Evolutionary conservation across 2,113 vertebrate genomes (phyloP), one percentile per base, ranked within the genome.

Genomic region (Dolichotis patagonum): DNA sequence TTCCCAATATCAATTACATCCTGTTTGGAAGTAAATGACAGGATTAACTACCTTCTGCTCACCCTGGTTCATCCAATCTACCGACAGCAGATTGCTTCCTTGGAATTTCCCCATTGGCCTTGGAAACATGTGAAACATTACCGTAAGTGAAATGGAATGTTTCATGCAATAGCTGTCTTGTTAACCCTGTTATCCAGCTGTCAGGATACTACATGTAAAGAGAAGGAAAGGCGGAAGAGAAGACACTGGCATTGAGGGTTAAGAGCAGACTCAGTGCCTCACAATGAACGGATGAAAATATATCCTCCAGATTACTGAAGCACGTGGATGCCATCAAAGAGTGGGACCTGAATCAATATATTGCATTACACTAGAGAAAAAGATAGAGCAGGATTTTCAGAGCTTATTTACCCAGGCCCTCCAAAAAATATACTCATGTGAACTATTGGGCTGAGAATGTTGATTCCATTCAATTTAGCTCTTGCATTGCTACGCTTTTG

Each of bases 231-330:
- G 88, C 71, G 86, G 38, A 81, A 78, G 90, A 96, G 41, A 75
- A 75, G 93, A 91, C 90, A 43, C 96, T 97, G 94, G 35, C 12
- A 0, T 32, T 46, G 38, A 65, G 86, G 62, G 89, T 96, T 96
- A 96, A 96, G 94, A 71, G 65, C 19, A 63, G 73, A 91, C 88
- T 87, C 91, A 93, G 83, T 65, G 93, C 62, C 69, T 97, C 87
- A 91, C 98, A 92, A 98, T 98, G 95, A 98, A 98, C 95, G 94
- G 92, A 98, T 98, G 95, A 97, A 95, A 97, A 94, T 94, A 98
- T 98, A 98, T 98, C 96, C 94, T 97, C 90, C 91, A 95, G 97
- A 94, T 98, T 98, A 97, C 69, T 97, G 96, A 98, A 98, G 95
- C 12, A 62, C 97, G 97, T 80, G 95, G 98, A 97, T 67, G 83